phyloP scores from a whole-genome alignment of 2,888 invertebrate species.

The Acrobasis consociella region DNA sequence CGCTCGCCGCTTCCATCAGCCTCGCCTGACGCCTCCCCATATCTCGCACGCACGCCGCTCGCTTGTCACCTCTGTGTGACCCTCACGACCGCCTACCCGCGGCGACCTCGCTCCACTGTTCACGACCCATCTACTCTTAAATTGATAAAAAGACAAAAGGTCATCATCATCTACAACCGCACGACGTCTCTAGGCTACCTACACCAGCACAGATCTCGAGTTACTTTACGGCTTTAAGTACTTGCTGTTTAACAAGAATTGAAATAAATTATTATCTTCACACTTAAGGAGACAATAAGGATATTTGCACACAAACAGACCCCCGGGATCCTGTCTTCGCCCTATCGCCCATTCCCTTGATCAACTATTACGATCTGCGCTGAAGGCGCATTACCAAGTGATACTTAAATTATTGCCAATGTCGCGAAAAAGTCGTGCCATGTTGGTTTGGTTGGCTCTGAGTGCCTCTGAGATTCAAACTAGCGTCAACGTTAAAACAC shows the following conservation, averaged over 20 bases:
- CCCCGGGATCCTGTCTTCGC: no score
- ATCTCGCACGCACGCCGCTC: slow-evolving; percentile 57
- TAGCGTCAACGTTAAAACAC: no score
- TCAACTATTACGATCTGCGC: no score
- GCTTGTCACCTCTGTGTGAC: slow-evolving; percentile 71
- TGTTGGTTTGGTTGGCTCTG: no score
- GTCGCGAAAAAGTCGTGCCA: no score
- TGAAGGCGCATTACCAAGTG: no score
- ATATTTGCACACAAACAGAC: no score
- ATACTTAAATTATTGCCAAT: no score
- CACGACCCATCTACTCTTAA: slow-evolving; percentile 27
- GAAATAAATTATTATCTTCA: background rate
- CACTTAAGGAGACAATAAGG: no score
- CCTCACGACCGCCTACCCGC: slow-evolving; percentile 51
- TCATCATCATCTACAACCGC: background rate
- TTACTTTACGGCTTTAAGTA: no score
- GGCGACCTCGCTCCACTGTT: slow-evolving; percentile 38
- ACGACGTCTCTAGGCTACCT: background rate
- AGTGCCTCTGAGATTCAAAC: no score
- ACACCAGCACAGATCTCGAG: background rate
- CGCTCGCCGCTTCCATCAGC: slow-evolving; percentile 63
- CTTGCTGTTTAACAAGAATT: background rate
- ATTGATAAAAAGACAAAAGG: slow-evolving; percentile 25
- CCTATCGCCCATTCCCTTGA: no score
- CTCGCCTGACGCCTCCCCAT: slow-evolving; percentile 61